Percentiles rank a stretch among this genome's conserved stretches.
These are phyloP conservation scores for Drosophila suzukii DNA, from an alignment of 1,140 invertebrate species.

Conservation along the genomic window DNA sequence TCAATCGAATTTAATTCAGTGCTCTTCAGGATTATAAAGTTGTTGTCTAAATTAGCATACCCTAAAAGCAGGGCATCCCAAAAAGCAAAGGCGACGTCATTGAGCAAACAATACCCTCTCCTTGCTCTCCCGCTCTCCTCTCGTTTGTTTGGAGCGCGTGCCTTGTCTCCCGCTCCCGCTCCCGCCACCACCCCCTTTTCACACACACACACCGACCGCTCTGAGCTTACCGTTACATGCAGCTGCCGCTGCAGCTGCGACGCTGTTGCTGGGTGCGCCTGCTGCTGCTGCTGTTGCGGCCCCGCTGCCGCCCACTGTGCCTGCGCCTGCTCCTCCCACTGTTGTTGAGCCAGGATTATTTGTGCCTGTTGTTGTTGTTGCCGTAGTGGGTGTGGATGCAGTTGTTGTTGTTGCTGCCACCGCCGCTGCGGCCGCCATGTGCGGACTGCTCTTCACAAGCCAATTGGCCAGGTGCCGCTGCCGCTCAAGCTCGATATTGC, in stretches of 20 bases:
- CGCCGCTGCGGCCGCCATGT: constrained; percentile 79
- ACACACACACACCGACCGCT: constrained; percentile 5
- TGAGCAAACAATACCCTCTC: constrained; percentile 50
- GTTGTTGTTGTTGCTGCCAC: constrained; percentile 33
- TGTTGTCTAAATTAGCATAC: constrained; percentile 2
- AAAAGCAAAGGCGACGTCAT: constrained; percentile 35
- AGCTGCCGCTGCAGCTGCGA: constrained; percentile 63
- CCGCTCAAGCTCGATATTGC: constrained; percentile 83
- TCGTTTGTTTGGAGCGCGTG: constrained; percentile 59
- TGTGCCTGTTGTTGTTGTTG: constrained; percentile 41
- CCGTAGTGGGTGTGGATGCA: constrained; percentile 25
- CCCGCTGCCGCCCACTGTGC: constrained; percentile 21
- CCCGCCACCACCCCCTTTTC: not conserved
- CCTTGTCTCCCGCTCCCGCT: constrained; percentile 37
- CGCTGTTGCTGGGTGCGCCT: constrained; percentile 66
- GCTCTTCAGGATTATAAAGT: not conserved
- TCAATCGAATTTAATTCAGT: too few species aligned
- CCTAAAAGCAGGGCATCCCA: constrained; percentile 4
- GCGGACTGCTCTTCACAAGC: constrained; percentile 82
- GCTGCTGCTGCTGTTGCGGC: constrained; percentile 36
- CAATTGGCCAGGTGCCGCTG: constrained; percentile 84
- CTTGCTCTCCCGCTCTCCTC: constrained; percentile 14
- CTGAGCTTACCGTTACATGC: constrained; percentile 74
- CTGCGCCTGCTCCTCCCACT: constrained; percentile 23
- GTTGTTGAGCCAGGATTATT: constrained; percentile 18